phyloP scores from a whole-genome alignment of 2,113 vertebrate genomes.

The Cyanoliseus patagonus region DNA sequence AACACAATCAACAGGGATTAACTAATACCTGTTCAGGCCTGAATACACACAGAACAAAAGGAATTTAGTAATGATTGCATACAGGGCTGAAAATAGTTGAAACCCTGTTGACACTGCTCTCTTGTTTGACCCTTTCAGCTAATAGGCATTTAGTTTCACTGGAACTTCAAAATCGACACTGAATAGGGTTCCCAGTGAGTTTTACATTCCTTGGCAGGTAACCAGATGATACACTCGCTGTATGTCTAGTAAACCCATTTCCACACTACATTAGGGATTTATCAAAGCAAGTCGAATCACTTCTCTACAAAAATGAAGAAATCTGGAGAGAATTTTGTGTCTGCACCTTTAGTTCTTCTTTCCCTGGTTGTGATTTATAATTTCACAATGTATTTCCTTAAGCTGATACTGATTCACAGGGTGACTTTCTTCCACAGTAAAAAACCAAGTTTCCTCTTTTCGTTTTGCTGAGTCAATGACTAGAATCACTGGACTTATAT shows the following conservation, averaged over 20 bases:
- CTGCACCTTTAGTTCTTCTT: not conserved
- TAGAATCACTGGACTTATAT: not conserved
- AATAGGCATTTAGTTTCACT: not conserved
- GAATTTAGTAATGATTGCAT: not conserved
- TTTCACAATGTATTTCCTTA: not conserved
- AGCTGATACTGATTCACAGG: not conserved
- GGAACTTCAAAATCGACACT: not conserved
- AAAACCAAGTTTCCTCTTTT: not conserved
- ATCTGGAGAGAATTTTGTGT: constrained; percentile 31
- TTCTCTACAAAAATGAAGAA: constrained; percentile 38
- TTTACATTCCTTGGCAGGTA: constrained; percentile 46
- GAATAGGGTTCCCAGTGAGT: constrained; percentile 29
- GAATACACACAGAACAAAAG: not conserved
- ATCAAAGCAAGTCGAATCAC: constrained; percentile 54
- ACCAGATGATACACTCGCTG: constrained; percentile 31
- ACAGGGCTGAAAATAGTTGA: not conserved
- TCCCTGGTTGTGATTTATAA: constrained; percentile 8
- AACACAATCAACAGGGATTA: not conserved
- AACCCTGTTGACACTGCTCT: not conserved
- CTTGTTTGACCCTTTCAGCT: constrained; percentile 27
- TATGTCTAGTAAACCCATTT: constrained; percentile 59
- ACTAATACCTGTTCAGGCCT: not conserved
- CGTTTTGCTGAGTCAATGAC: not conserved
- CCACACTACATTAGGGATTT: constrained; percentile 63
- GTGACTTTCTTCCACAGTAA: not conserved